Percentiles rank a stretch among this genome's conserved stretches.
Evolutionary conservation across 2,113 vertebrate genomes (phyloP).

Genomic region (Alligator sinensis): DNA sequence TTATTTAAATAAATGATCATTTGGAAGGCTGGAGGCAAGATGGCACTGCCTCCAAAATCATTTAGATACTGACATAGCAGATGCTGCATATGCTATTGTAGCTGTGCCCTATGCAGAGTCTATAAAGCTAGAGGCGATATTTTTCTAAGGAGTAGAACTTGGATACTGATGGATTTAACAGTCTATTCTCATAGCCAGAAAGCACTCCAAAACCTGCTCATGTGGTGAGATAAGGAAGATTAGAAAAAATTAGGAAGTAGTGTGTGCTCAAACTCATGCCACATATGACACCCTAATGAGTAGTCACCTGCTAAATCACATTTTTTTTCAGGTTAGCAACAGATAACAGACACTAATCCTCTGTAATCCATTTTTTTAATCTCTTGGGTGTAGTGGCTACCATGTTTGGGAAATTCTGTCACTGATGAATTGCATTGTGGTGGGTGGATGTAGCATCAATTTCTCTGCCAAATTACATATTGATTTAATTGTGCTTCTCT

Average conservation of each 20-base stretch:
- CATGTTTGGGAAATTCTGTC: background rate
- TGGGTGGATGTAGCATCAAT: background rate
- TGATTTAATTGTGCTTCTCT: background rate
- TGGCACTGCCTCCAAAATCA: too few species aligned
- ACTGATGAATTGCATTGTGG: background rate
- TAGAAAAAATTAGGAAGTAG: background rate
- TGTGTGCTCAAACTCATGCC: background rate
- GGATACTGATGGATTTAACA: background rate
- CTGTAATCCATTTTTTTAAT: background rate
- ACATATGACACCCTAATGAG: background rate
- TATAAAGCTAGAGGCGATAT: too few species aligned
- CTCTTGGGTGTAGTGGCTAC: background rate
- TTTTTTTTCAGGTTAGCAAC: background rate
- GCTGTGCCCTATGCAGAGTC: too few species aligned
- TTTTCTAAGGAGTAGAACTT: background rate
- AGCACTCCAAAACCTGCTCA: fast-evolving
- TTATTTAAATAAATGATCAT: too few species aligned
- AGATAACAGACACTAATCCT: too few species aligned
- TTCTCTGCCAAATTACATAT: background rate
- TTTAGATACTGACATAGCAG: too few species aligned
- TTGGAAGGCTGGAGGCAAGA: too few species aligned
- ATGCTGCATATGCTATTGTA: too few species aligned
- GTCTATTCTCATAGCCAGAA: background rate
- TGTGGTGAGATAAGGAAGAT: background rate
- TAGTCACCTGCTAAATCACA: background rate